Evolutionary conservation across 1,140 invertebrate genomes (phyloP), one percentile per base, ranked within the genome.

Genomic region (Argopecten irradians): DNA sequence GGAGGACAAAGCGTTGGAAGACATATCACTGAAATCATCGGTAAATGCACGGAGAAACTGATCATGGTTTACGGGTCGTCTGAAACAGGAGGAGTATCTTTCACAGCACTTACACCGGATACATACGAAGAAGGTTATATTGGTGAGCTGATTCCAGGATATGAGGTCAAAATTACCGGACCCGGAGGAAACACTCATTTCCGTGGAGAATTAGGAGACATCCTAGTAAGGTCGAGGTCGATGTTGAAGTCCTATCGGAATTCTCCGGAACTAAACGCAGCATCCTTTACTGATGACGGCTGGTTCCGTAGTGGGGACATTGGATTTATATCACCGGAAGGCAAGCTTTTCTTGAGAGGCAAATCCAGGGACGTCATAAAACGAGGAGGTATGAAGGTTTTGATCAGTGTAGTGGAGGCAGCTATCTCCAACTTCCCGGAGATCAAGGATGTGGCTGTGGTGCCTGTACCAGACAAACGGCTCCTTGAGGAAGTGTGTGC

Each of bases 251-350:
- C 55, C 55, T 71, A 71, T n/a, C 55, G 55, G 22, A 71, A 71
- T 28, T n/a, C 55, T 5, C 5, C 22, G 5, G 28, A 71, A n/a
- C n/a, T 83, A 11, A 89, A 82, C 16, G 11, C n/a, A 16, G 35
- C 36, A n/a, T 34, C n/a, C 3, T 87, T 87, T 34, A n/a, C 83
- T 35, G 22, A 34, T 3, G 86, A 82, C 0, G 46, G 55, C 43
- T 89, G 88, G 88, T 86, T 89, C n/a, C 43, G 36, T 7, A 86
- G 84, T 28, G 88, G 88, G 11, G 88, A 89, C 36, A 86, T 43
- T 9, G 88, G 84, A 11, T 0, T 55, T 3, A 83, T 89, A 22
- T 83, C 16, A 11, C 19, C 28, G 19, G 7, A 89, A n/a, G 35
- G 16, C 35, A 34, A 46, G 13, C 19, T 89, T 33, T 32, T 86